Evolutionary conservation across 2,113 vertebrate genomes (phyloP).

Genomic region (Tympanuchus pallidicinctus): DNA sequence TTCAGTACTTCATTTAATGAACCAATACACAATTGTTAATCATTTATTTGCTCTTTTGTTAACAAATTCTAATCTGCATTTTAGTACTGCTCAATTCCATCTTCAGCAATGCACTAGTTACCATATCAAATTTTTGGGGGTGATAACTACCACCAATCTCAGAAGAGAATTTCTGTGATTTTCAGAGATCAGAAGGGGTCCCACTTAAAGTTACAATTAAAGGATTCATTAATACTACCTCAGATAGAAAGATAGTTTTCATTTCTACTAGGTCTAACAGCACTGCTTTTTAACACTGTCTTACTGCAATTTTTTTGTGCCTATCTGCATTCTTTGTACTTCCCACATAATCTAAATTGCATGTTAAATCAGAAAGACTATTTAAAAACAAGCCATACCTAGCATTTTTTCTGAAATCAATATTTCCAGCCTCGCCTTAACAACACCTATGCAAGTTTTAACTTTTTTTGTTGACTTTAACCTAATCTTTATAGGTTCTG

Average conservation of each 20-base stretch:
- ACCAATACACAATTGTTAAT: conserved; percentile 20
- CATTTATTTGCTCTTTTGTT: not conserved
- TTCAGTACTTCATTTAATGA: not conserved
- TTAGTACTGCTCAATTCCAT: not conserved
- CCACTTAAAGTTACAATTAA: not conserved
- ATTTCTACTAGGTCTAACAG: conserved; percentile 17
- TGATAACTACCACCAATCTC: not conserved
- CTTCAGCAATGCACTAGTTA: conserved; percentile 14
- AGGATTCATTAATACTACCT: not conserved
- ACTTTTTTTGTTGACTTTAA: not conserved
- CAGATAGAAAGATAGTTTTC: not conserved
- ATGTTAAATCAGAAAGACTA: not conserved
- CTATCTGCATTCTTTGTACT: not conserved
- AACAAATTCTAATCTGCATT: not conserved
- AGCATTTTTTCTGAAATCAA: not conserved
- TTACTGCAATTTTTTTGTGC: not conserved
- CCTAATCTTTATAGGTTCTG: conserved; percentile 17
- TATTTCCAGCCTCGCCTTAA: conserved; percentile 28
- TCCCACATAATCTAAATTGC: not conserved
- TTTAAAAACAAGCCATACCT: not conserved
- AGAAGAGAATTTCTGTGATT: not conserved
- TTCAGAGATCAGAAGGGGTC: not conserved
- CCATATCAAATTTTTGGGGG: not conserved
- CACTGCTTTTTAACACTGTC: conserved; percentile 9
- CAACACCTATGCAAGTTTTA: conserved; percentile 22